A percentile compares a stretch with the other conserved stretches of the same genome.
Evolutionary conservation across 2,888 invertebrate species (phyloP).

Genomic region (Drosophila kambysellisi): DNA sequence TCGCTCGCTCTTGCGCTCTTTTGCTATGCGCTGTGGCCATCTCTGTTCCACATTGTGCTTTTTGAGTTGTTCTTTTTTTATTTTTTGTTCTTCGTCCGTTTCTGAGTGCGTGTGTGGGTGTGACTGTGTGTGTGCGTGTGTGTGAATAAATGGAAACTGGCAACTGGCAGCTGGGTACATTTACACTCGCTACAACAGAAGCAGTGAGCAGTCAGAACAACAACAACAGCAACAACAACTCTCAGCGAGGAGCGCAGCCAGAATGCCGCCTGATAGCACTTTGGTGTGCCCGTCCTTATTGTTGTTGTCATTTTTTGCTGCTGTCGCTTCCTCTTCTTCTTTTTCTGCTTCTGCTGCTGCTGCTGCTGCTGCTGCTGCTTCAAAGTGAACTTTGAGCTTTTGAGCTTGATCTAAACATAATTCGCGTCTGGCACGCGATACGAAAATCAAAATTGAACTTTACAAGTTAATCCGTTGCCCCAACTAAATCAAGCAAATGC

Average conservation of each 20-base stretch:
- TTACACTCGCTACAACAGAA: conserved; percentile 37
- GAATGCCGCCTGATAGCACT: conserved; percentile 60
- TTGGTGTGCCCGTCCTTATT: conserved; percentile 43
- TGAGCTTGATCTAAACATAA: conserved; percentile 67
- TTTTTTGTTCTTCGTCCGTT: conserved; percentile 16
- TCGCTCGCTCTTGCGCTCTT: conserved; percentile 29
- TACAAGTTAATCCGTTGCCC: conserved; percentile 74
- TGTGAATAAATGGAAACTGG: conserved; percentile 38
- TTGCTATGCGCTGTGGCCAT: conserved; percentile 40
- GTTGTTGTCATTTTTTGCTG: neutral
- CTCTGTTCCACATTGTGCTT: conserved; percentile 43
- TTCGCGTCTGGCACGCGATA: conserved; percentile 69
- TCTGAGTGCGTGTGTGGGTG: neutral
- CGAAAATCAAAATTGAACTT: conserved; percentile 80
- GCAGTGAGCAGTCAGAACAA: conserved; percentile 20
- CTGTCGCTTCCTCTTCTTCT: conserved; percentile 3
- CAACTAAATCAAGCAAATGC: conserved; percentile 33
- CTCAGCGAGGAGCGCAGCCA: conserved; percentile 38
- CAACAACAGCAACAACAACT: conserved; percentile 7
- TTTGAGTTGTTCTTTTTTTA: conserved; percentile 10
- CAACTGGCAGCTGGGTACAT: conserved; percentile 54
- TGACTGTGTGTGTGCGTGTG: neutral
- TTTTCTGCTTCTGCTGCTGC: neutral
- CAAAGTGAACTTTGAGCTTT: conserved; percentile 62
- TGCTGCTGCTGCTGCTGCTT: conserved; percentile 19